Conservation (phyloP, 2,888 invertebrate species). For the Cantharis rustica region DNA sequence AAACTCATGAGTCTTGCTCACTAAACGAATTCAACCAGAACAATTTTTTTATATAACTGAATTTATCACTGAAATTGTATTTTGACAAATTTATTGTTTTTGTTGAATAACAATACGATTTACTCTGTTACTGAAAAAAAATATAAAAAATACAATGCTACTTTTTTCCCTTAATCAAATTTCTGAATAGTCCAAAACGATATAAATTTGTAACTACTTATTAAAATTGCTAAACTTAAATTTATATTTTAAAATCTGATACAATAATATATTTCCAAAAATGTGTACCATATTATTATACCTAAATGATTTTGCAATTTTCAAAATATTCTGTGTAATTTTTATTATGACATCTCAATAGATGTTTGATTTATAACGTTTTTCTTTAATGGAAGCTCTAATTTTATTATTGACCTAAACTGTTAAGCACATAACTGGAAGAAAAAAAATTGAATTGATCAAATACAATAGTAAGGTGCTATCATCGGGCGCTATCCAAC, state of each 20-base stretch:
- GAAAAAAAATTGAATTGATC: conserved; percentile 2
- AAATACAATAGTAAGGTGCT: conserved; percentile 21
- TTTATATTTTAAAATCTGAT: not conserved
- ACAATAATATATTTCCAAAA: not conserved
- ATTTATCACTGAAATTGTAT: too few species aligned
- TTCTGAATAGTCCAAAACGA: not conserved
- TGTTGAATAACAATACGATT: too few species aligned
- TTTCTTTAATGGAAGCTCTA: conserved; percentile 9
- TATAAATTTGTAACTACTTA: not conserved
- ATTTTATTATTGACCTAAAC: conserved; percentile 1
- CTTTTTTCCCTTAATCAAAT: too few species aligned
- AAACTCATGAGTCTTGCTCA: too few species aligned
- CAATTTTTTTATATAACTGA: too few species aligned
- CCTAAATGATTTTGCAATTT: conserved; percentile 4
- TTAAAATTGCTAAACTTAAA: not conserved
- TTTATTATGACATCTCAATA: conserved; percentile 1
- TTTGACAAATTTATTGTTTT: too few species aligned
- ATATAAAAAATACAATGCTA: too few species aligned
- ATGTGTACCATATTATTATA: not conserved
- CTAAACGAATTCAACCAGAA: too few species aligned
- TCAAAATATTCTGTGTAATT: not conserved
- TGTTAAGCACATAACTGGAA: not conserved
- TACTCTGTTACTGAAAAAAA: too few species aligned
- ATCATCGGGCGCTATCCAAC: conserved; percentile 24
- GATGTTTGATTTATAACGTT: conserved; percentile 5